phyloP scores from a whole-genome alignment of 2,888 invertebrate genomes.

The Herminia tarsipennalis region DNA sequence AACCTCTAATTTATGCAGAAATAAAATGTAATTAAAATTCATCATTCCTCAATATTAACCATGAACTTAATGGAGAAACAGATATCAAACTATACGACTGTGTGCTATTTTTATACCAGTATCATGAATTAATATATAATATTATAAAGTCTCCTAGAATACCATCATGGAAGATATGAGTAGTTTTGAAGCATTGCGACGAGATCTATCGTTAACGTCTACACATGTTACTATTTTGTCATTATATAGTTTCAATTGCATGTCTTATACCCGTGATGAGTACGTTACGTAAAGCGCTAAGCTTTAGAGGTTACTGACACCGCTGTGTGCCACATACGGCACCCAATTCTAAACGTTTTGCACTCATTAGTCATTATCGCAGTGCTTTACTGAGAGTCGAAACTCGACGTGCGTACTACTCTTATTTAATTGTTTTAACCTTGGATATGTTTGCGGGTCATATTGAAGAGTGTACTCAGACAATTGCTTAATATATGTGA shows the following conservation, averaged over 20 bases:
- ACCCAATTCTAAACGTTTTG: constrained; percentile 32
- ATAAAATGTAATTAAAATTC: constrained; percentile 1
- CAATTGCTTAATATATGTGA: constrained; percentile 32
- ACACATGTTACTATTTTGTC: constrained; percentile 34
- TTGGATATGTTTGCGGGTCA: constrained; percentile 23
- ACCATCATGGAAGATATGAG: background rate
- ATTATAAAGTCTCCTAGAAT: no score
- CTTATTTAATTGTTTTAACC: constrained; percentile 35
- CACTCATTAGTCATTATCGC: constrained; percentile 32
- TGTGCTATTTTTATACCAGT: no score
- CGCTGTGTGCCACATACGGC: constrained; percentile 37
- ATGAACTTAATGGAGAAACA: constrained; percentile 3
- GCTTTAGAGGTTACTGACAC: constrained; percentile 63
- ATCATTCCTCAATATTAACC: background rate
- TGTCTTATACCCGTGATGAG: constrained; percentile 51
- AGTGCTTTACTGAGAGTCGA: constrained; percentile 22
- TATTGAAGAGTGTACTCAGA: constrained; percentile 16
- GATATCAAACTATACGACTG: background rate
- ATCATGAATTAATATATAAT: no score
- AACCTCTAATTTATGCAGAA: background rate
- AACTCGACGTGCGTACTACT: constrained; percentile 18
- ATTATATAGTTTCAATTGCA: constrained; percentile 39
- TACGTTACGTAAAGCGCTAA: constrained; percentile 60
- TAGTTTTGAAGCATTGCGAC: constrained; percentile 5
- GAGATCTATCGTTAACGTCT: constrained; percentile 24